These are phyloP conservation scores for Silvanus unidentatus DNA, from an alignment of 2,888 invertebrate species.

Conservation along the genomic window DNA sequence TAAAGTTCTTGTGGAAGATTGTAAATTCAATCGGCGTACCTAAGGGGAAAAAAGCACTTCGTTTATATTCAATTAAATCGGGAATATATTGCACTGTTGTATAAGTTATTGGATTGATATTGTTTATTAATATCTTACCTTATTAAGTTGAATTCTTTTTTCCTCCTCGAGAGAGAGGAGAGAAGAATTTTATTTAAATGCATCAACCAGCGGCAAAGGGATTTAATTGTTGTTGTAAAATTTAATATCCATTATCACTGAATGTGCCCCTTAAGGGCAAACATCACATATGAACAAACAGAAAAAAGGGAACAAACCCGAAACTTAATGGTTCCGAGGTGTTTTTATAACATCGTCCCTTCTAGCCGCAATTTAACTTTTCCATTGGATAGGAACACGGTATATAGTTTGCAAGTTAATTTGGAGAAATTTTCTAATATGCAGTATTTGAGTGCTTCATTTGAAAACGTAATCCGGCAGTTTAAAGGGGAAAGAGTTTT, in stretches of 20 bases:
- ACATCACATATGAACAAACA: too few species aligned
- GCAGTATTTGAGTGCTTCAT: slow-evolving; percentile 17
- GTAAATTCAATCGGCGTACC: slow-evolving; percentile 13
- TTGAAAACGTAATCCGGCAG: slow-evolving; percentile 25
- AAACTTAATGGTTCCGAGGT: too few species aligned
- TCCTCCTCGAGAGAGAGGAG: slow-evolving; percentile 37
- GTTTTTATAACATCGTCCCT: too few species aligned
- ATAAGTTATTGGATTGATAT: too few species aligned
- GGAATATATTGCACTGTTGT: neutral
- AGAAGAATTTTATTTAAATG: slow-evolving; percentile 33
- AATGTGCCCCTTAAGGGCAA: slow-evolving; percentile 9
- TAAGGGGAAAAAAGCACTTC: slow-evolving; percentile 2
- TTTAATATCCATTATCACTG: slow-evolving; percentile 24
- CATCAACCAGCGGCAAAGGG: slow-evolving; percentile 10
- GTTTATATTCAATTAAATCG: slow-evolving; percentile 3
- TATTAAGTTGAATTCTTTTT: slow-evolving; percentile 36
- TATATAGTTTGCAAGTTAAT: slow-evolving; percentile 4
- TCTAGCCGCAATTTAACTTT: too few species aligned
- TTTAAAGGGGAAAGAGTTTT: slow-evolving; percentile 23
- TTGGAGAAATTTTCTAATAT: slow-evolving; percentile 18
- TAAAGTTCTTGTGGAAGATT: slow-evolving; percentile 23
- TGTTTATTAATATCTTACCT: slow-evolving; percentile 11
- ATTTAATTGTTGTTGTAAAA: slow-evolving; percentile 21
- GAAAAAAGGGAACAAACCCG: too few species aligned
- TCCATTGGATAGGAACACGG: too few species aligned